Percentiles rank a stretch among this genome's conserved stretches.
Evolutionary conservation across 2,888 invertebrate species (phyloP).

Genomic region (Apoda limacodes): DNA sequence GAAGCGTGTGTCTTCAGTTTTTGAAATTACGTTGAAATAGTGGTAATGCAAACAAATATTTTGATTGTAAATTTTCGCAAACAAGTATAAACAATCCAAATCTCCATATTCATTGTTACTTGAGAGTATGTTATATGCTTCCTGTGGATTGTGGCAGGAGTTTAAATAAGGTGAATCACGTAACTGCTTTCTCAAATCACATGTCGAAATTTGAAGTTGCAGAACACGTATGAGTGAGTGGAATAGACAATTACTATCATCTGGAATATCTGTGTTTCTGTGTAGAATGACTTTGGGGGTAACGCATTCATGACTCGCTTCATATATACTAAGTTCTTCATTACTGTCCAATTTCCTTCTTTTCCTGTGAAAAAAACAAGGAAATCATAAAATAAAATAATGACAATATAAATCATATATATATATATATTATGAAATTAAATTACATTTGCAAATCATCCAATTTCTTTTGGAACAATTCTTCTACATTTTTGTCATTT

Average conservation of each 20-base stretch:
- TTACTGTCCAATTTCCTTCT: conserved; percentile 21
- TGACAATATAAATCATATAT: conserved; percentile 18
- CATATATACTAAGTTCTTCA: too few relatives aligned
- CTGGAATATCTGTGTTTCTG: conserved; percentile 12
- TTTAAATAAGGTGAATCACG: conserved; percentile 14
- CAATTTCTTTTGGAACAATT: too few relatives aligned
- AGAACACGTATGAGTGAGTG: conserved; percentile 19
- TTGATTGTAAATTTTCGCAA: background rate
- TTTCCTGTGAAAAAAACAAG: conserved; percentile 22
- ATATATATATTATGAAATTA: conserved; percentile 22
- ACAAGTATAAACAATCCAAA: background rate
- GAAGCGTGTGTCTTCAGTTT: background rate
- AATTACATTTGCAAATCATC: too few relatives aligned
- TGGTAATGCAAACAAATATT: background rate
- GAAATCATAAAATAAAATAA: conserved; percentile 22
- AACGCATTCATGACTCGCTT: conserved; percentile 11
- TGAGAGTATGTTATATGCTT: conserved; percentile 7
- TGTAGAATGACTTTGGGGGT: conserved; percentile 13
- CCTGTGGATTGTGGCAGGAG: conserved; percentile 13
- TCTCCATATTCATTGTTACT: conserved; percentile 4
- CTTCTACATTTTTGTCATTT: too few relatives aligned
- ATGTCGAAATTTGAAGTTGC: too few relatives aligned
- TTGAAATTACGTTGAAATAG: background rate
- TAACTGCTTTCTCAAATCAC: conserved; percentile 11
- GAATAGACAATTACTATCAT: conserved; percentile 12